phyloP scores from a whole-genome alignment of 2,113 vertebrate species.

The Bos indicus region DNA sequence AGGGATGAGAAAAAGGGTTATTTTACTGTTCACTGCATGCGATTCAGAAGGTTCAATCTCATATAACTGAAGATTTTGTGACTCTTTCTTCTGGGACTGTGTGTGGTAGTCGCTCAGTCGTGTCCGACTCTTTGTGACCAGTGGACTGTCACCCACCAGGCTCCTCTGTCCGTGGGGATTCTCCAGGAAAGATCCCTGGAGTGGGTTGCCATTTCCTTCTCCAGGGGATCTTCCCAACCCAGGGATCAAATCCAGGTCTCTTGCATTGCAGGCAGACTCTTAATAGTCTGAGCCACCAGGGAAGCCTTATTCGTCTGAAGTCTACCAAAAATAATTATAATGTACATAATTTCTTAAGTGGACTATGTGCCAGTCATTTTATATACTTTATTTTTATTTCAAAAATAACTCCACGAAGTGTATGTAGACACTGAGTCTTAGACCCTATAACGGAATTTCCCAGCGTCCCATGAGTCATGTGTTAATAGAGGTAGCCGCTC shows the following conservation, averaged over 20 bases:
- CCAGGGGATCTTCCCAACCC: fast-evolving
- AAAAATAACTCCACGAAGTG: not conserved
- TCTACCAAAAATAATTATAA: slow-evolving; percentile 45
- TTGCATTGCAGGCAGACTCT: not conserved
- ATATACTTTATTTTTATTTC: not conserved
- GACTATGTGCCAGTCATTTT: not conserved
- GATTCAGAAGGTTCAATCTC: not conserved
- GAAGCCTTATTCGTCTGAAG: not conserved
- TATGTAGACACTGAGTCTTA: not conserved
- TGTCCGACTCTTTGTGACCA: not conserved
- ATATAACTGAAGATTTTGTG: not conserved
- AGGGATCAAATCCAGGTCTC: not conserved
- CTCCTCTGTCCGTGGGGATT: not conserved
- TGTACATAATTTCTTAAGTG: not conserved
- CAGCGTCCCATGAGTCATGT: fast-evolving
- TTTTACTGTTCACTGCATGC: not conserved
- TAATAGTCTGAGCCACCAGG: not conserved
- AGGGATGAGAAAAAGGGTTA: not conserved
- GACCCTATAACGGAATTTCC: not conserved
- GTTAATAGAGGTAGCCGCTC: not conserved
- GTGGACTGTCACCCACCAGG: not conserved
- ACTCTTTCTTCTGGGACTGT: not conserved
- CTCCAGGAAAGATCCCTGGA: not conserved
- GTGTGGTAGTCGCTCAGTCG: fast-evolving
- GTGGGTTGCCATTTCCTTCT: not conserved